Evolutionary conservation across 2,888 invertebrate species (phyloP), one percentile per base, ranked within the genome.

Genomic region (Drosophila maculinotata): DNA sequence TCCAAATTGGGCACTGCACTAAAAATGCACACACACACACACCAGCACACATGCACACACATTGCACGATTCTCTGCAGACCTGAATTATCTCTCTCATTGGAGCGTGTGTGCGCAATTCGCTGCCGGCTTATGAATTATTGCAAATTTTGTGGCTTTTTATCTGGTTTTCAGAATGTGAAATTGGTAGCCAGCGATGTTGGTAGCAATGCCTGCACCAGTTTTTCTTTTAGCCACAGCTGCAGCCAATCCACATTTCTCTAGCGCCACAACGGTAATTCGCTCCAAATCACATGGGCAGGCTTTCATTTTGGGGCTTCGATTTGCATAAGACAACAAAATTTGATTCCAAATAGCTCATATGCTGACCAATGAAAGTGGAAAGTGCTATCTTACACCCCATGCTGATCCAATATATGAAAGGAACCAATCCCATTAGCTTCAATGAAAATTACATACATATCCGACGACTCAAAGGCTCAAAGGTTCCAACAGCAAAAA

Each of bases 91-190:
- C 57, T 71, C 70, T 60, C 44, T 63, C 59, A 60, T 53, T 76
- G 79, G 67, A 67, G 76, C 71, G 62, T 75, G 75, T 67, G 67
- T 44, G 71, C 75, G 64, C 67, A 59, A 56, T 71, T 57, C 64
- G 65, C 77, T 76, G 77, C 73, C 75, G 79, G 81, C 76, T 81
- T 87, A 87, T 87, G 87, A 81, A 81, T 81, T 81, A 84, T 81
- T 81, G 87, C 57, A 72, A 68, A 75, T 84, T 87, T 78, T 64
- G 78, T 69, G 72, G 85, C 65, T 68, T 83, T 73, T 79, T 77
- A 77, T 74, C 84, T 86, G 78, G 72, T 87, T 84, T 87, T 84
- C 72, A 84, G 81, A 87, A 87, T 87, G 81, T 87, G 87, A 87
- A 80, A 80, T 80, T 83, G 79, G 82, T 51, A 71, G 64, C 66